These are phyloP conservation scores for Cerastis rubricosa DNA, from an alignment of 2,888 invertebrate species.

Conservation along the genomic window DNA sequence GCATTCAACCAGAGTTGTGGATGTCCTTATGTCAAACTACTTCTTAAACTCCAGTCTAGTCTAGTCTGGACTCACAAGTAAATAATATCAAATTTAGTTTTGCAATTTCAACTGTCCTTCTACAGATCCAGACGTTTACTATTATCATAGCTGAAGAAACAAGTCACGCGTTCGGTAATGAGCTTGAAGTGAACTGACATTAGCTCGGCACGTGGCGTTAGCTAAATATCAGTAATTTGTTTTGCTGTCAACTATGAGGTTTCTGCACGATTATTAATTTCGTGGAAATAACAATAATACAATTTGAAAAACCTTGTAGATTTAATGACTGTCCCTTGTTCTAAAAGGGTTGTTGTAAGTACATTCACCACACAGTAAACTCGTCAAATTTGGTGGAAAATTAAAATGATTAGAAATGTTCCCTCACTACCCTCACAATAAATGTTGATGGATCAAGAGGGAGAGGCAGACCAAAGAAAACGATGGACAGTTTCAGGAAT, in stretches of 20 bases:
- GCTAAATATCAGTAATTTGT: conserved; percentile 34
- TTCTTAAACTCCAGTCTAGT: neutral
- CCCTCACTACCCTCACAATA: too few relatives aligned
- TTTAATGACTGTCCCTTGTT: too few relatives aligned
- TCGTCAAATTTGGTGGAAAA: too few relatives aligned
- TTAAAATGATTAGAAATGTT: too few relatives aligned
- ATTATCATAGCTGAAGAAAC: conserved; percentile 10
- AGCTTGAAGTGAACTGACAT: conserved; percentile 43
- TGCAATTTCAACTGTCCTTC: neutral
- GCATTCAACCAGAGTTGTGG: neutral
- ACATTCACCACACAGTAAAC: too few relatives aligned
- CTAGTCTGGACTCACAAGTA: neutral
- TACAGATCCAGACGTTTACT: neutral
- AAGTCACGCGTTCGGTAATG: conserved; percentile 43
- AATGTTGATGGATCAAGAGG: too few relatives aligned
- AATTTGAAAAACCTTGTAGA: neutral
- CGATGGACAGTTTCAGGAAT: too few relatives aligned
- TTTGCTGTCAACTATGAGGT: conserved; percentile 42
- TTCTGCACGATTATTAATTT: conserved; percentile 35
- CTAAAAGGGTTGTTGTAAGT: too few relatives aligned
- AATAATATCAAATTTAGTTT: conserved; percentile 3
- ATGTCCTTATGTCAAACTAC: neutral
- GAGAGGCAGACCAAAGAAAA: too few relatives aligned
- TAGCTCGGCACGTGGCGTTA: conserved; percentile 9
- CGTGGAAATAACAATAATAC: neutral